These are phyloP conservation scores for Clostera curtula DNA, from an alignment of 2,888 invertebrate genomes.

Conservation along the genomic window DNA sequence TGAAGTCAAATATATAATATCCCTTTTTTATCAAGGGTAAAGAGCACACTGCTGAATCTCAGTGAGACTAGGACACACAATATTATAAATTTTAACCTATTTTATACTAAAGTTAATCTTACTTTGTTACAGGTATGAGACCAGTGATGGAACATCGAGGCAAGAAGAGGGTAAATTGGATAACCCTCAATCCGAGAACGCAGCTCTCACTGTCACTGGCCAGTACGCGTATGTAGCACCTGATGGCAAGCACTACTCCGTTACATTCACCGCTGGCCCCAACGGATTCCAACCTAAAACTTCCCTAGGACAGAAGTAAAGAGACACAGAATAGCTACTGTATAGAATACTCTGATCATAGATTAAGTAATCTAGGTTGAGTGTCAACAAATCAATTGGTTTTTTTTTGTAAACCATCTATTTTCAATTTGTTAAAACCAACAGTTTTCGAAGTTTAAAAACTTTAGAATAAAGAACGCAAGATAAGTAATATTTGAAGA, in stretches of 20 bases:
- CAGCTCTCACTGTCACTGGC: conserved; percentile 77
- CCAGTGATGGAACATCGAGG: conserved; percentile 79
- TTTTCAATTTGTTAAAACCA: no score
- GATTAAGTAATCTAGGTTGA: no score
- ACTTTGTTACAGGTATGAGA: conserved; percentile 69
- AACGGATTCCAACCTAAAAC: conserved; percentile 77
- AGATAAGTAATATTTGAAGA: no score
- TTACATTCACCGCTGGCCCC: conserved; percentile 77
- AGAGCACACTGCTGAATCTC: no score
- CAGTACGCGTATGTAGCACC: conserved; percentile 78
- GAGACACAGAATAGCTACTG: conserved; percentile 8
- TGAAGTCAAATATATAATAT: no score
- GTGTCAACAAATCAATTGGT: no score
- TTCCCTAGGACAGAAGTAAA: conserved; percentile 57
- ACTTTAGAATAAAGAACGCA: no score
- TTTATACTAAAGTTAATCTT: conserved; percentile 8
- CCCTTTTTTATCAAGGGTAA: no score
- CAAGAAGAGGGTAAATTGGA: conserved; percentile 79
- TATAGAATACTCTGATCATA: conserved; percentile 27
- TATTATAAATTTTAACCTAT: background rate
- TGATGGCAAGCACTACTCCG: conserved; percentile 79
- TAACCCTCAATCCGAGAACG: conserved; percentile 77
- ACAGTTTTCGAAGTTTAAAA: no score
- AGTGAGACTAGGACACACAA: no score
- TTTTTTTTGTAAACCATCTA: no score